Base-by-base conservation (phyloP, 2,113 vertebrate genomes). In the Nanorana parkeri region DNA sequence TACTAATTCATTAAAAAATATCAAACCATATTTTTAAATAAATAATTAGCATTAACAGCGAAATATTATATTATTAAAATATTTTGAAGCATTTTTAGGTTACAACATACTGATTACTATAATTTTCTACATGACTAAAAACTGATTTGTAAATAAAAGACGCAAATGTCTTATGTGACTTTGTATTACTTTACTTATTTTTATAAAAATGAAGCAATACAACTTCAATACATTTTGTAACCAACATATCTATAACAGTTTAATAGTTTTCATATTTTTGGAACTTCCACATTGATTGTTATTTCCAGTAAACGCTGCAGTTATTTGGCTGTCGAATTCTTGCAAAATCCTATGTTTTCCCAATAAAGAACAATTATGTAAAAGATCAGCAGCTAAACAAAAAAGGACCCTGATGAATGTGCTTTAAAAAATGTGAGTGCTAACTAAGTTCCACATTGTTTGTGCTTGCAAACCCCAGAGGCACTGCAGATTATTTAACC, bases 401-500 rank as follows among this genome's bases (percentile, higher is more conserved):
- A 68, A 75, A 68, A 79, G 29, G 26, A 28, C 52, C 54, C 8
- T 68, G 54, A 83, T 76, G 80, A 76, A 83, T 83, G 80, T 68
- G 71, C 80, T 76, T 76, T 55, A 74, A 76, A 47, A 64, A 75
- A 83, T 76, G 72, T 76, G 80, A 76, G 71, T 47, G 65, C 76
- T 76, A 83, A 83, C 80, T 67, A 83, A 68, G 76, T 83, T 66
- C 72, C 71, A 76, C 71, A 83, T 83, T 83, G 80, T 83, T 83
- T 83, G 80, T 68, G 71, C 71, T 58, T 36, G 58, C 80, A 83
- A 83, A 75, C 51, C 80, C 72, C 72, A 83, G 56, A 83, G 80
- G 80, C 63, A 41, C 72, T 83, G 71, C 71, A 76, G 80, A 83
- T 83, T 83, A 83, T 83, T 83, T 83, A 83, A 83, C 80, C 71